A percentile compares a stretch with the other conserved stretches of the same genome.
Conservation (phyloP, 2,113 vertebrate species). For the Azemiops feae region DNA sequence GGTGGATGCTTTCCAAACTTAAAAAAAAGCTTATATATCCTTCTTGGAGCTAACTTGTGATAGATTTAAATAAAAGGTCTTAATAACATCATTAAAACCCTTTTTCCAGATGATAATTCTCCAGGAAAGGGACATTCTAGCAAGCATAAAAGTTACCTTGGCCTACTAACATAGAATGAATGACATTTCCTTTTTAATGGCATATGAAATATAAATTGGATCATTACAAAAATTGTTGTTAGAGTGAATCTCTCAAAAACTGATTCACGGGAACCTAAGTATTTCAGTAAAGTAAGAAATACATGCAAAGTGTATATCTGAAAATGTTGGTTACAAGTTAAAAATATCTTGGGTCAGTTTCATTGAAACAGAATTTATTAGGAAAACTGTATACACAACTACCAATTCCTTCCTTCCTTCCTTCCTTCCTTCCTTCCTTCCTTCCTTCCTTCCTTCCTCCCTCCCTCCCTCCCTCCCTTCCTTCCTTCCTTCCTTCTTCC, state of each 20-base stretch:
- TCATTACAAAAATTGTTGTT: background rate
- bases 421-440: background rate
- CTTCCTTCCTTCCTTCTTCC: background rate
- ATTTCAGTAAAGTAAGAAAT: background rate
- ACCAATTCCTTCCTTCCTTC: background rate
- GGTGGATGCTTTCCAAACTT: conserved; percentile 14
- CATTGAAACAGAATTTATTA: background rate
- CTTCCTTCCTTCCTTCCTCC: background rate
- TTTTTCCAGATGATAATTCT: background rate
- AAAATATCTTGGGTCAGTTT: background rate
- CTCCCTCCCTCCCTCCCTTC: background rate
- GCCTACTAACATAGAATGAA: background rate
- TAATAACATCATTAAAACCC: background rate
- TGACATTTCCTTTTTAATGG: background rate
- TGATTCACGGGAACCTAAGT: background rate
- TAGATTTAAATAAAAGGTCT: conserved; percentile 3
- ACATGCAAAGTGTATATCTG: background rate
- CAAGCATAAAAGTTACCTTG: background rate
- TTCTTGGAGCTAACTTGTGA: background rate
- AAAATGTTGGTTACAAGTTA: background rate
- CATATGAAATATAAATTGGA: background rate
- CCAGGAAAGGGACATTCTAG: background rate
- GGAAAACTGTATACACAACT: background rate
- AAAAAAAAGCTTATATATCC: background rate
- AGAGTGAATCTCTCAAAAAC: background rate